Base-by-base conservation (phyloP, 2,888 invertebrate genomes). In the Drosophila putrida region DNA sequence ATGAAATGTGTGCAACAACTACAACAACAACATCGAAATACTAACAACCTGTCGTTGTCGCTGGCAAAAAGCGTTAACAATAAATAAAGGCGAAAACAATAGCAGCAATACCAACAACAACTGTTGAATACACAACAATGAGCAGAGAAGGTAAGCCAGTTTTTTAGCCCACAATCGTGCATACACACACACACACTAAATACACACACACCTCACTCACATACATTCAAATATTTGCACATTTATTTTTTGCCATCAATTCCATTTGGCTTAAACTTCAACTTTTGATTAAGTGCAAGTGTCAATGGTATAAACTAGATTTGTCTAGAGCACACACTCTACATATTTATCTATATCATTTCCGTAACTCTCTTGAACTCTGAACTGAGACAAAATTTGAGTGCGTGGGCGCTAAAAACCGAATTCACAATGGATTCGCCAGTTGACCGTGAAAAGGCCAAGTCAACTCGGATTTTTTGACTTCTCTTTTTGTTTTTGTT, bases 91-190 rank as follows among this genome's bases (percentile, higher is more conserved):
- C 78, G 61, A 63, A 88, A 85, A 77, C 80, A 80, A 78, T 51
- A 73, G 47, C 66, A 69, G 41, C 55, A 66, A 44, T 57, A 60
- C 58, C 61, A 54, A 41, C 66, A 68, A 36, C 51, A 67, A 58
- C 77, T 75, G 65, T 76, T 73, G 76, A 74, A 72, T 79, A 75
- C 79, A 81, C 82, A 85, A 89, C 76, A 89, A 89, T 83, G 88
- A 80, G 82, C 75, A 76, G 87, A 88, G 87, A 87, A 87, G 87
- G 87, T 87, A 86, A 87, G 88, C 90, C 75, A 89, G 86, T 87
- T 89, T 86, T 82, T 66, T 66, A 75, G 64, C 80, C 81, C 78
- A 79, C 80, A 79, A 59, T 69, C 70, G 51, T 66, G 46, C 50
- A 72, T n/a, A 58, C 11, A 69, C 27, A 44, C 33, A 49, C 36